These are phyloP conservation scores for Datnioides undecimradiatus DNA, from an alignment of 2,113 vertebrate species.

Conservation along the genomic window DNA sequence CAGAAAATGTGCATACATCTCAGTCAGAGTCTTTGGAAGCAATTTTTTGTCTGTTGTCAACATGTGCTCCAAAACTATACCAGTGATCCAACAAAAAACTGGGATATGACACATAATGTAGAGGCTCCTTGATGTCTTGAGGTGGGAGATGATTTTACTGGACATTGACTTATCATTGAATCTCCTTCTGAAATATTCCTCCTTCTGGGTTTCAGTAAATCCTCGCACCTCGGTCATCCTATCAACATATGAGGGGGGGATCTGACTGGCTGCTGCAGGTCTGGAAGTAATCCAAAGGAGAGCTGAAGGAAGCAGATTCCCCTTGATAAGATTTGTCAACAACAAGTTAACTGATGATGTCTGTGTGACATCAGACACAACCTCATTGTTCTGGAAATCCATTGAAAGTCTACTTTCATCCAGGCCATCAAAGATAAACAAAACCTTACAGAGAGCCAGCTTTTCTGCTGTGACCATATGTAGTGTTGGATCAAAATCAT, in stretches of 20 bases:
- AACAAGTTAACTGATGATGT: conserved; percentile 11
- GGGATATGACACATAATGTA: conserved; percentile 45
- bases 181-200: conserved; percentile 17
- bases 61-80: conserved; percentile 22
- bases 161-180: not conserved
- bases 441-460: conserved; percentile 17
- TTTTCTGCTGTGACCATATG: conserved; percentile 7
- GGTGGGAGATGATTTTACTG: conserved; percentile 16
- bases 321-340: conserved; percentile 28
- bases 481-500: conserved; percentile 18
- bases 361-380: conserved; percentile 12
- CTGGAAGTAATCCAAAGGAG: conserved; percentile 38
- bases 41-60: not conserved
- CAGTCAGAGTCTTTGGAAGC: conserved; percentile 41
- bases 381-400: conserved; percentile 20
- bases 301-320: conserved; percentile 33
- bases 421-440: conserved; percentile 27
- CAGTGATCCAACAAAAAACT: conserved; percentile 46
- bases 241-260: conserved; percentile 25
- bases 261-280: conserved; percentile 40
- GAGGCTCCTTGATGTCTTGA: conserved; percentile 27
- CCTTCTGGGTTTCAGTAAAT: conserved; percentile 28
- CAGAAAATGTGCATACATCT: conserved; percentile 35
- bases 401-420: conserved; percentile 25
- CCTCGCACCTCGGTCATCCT: conserved; percentile 36